Percentiles rank a stretch among this genome's conserved stretches.
These are phyloP conservation scores for Dryoscopus gambensis DNA, from an alignment of 2,113 vertebrate genomes.

Conservation along the genomic window DNA sequence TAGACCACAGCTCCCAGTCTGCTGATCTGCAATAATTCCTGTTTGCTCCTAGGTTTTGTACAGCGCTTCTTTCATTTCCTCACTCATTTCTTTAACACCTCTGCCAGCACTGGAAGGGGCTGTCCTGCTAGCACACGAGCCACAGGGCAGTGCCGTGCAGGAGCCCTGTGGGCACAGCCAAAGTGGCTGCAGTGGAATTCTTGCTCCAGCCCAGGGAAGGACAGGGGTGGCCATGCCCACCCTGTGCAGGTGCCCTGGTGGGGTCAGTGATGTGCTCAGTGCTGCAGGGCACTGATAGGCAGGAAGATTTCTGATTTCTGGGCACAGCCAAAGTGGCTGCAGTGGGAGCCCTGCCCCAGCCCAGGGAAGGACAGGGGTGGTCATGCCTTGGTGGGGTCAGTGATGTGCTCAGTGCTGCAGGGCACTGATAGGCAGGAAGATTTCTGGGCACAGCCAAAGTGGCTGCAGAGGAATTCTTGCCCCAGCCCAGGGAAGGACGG, in stretches of 20 bases:
- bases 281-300: background rate
- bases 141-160: fast-evolving
- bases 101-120: background rate
- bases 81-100: background rate
- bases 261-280: background rate
- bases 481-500: background rate
- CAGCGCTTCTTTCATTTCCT: background rate
- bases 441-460: background rate
- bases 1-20: background rate
- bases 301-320: background rate
- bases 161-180: background rate
- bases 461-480: background rate
- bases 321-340: background rate
- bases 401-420: background rate
- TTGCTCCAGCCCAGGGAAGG: background rate
- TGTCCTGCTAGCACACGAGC: fast-evolving
- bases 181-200: background rate
- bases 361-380: background rate
- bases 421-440: background rate
- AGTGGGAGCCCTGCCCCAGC: background rate
- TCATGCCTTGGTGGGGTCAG: background rate
- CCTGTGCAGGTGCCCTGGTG: background rate
- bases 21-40: background rate
- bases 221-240: background rate
- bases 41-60: too few relatives aligned